These are phyloP conservation scores for Trypoxylus dichotomus DNA, from an alignment of 1,140 invertebrate species.

Conservation along the genomic window DNA sequence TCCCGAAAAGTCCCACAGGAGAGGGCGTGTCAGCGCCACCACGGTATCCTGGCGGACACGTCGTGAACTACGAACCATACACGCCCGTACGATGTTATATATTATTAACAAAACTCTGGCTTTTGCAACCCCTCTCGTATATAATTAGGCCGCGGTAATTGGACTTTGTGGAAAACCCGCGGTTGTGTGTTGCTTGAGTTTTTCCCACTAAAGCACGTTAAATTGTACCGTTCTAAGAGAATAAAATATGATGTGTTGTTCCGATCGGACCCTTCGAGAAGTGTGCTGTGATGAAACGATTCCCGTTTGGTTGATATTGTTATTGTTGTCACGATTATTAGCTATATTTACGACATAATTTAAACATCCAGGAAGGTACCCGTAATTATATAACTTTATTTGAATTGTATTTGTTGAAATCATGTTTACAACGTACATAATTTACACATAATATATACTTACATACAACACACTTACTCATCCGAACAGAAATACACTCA, in stretches of 20 bases:
- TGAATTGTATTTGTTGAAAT: slow-evolving; percentile 6
- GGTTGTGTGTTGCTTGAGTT: neutral
- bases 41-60: slow-evolving; percentile 19
- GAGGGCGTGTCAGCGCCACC: slow-evolving; percentile 27
- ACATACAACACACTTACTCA: neutral
- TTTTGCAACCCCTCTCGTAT: neutral
- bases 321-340: slow-evolving; percentile 13
- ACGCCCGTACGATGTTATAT: slow-evolving; percentile 13
- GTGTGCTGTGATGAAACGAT: neutral
- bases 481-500: neutral
- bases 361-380: slow-evolving; percentile 5
- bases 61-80: slow-evolving; percentile 19
- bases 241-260: neutral
- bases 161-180: neutral
- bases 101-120: slow-evolving; percentile 13
- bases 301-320: neutral
- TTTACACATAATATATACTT: neutral
- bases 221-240: neutral
- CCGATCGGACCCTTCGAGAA: neutral
- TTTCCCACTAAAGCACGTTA: neutral
- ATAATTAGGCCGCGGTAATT: slow-evolving; percentile 8
- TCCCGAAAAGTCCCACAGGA: slow-evolving; percentile 15
- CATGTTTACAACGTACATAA: slow-evolving; percentile 10
- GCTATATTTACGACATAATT: slow-evolving; percentile 3
- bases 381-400: neutral